Base-by-base conservation (phyloP, 2,797 vertebrate species). In the Moxostoma hubbsi region DNA sequence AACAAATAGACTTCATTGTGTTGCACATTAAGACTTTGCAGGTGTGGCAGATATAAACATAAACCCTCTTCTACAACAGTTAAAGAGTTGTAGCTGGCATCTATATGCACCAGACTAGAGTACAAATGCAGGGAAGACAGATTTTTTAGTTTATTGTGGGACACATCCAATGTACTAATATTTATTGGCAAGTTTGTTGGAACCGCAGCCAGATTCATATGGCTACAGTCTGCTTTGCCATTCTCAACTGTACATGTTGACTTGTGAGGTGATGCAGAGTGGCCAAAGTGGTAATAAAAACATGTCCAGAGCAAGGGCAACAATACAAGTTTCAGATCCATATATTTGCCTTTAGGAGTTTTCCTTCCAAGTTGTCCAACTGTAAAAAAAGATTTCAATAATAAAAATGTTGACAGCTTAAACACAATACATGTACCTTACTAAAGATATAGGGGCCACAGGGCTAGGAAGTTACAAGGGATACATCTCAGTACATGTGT, bases 161-260 rank as follows among this genome's bases (percentile, higher is more conserved):
- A 97, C 77, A 98, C 86, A 53, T 98, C 96, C 85, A 99, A 87
- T 16, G 80, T 79, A 0, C 85, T 96, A 87, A 98, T 96, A 80
- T 94, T 94, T 7, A 51, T 1, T 0, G 97, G 96, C 15, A 99
- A 94, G 88, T 97, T 81, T 2, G 87, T 71, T 0, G 98, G 98
- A 66, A 98, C 86, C 0, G 83, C 85, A 0, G 58, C 89, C 75
- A 99, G 91, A 54, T 92, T 94, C 81, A 95, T 90, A 81, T 96
- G 98, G 83, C 95, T 96, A 86, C 98, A 99, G 90, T 99, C 96
- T 0, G 96, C 98, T 66, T 64, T 86, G 81, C 84, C 86, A 1
- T 86, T 66, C 43, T 16, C 75, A 65, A 96, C 88, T 0, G 0
- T 53, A 85, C 96, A 97, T 8, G 79, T 74, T 5, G 83, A 84